Percentiles rank a stretch among this genome's conserved stretches.
Evolutionary conservation across 2,113 vertebrate species (phyloP).

Genomic region (Papio anubis): DNA sequence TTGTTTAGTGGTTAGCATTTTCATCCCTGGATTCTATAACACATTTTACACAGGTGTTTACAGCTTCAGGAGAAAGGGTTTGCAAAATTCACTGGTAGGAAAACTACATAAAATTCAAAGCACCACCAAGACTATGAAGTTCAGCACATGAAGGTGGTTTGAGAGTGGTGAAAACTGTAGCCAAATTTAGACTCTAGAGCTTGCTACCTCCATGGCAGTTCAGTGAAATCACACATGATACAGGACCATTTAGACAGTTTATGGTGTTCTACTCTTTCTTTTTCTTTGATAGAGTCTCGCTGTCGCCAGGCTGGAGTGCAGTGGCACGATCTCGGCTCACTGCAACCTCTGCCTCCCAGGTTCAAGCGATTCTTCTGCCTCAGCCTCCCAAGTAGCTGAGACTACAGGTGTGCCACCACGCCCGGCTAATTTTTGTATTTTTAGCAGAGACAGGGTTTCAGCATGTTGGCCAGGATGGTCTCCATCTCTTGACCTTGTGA

Average conservation of each 20-base stretch:
- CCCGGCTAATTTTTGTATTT: too few species aligned
- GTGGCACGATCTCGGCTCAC: too few species aligned
- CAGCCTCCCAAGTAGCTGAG: too few species aligned
- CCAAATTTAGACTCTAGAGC: not conserved
- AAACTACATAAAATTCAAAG: not conserved
- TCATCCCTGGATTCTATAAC: not conserved
- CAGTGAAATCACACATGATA: not conserved
- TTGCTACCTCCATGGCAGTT: not conserved
- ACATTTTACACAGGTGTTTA: not conserved
- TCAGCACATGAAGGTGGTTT: not conserved
- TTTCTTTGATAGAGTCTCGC: too few species aligned
- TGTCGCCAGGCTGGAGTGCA: too few species aligned
- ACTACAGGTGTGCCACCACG: too few species aligned
- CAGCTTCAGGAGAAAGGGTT: not conserved
- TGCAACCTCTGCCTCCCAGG: too few species aligned
- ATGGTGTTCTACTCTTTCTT: not conserved
- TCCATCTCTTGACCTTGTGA: too few species aligned
- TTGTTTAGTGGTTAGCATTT: not conserved
- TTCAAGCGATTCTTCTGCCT: too few species aligned
- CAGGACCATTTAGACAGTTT: not conserved
- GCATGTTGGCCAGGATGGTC: too few species aligned
- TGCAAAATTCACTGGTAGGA: not conserved
- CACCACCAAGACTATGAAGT: not conserved
- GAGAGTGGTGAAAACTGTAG: not conserved
- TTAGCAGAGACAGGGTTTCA: too few species aligned